A percentile compares a stretch with the other conserved stretches of the same genome.
Conservation (phyloP, 2,888 invertebrate genomes). For the Stenoptilia bipunctidactyla region DNA sequence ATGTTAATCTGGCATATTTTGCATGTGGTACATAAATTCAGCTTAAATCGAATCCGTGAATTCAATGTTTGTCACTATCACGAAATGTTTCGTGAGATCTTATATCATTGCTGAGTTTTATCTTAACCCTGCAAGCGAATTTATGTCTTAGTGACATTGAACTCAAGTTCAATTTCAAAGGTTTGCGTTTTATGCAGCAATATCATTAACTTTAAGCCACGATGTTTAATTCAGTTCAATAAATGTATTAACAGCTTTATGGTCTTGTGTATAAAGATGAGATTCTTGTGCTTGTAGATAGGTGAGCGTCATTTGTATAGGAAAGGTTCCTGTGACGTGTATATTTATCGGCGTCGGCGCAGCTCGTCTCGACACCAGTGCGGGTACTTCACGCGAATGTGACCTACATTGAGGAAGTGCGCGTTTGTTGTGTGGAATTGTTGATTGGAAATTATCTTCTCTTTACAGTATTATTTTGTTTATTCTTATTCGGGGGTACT, state of each 20-base stretch:
- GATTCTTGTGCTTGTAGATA: constrained; percentile 2
- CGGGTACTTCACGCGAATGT: constrained; percentile 56
- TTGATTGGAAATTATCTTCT: too few species aligned
- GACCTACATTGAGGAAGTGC: constrained; percentile 44
- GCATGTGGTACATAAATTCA: constrained; percentile 19
- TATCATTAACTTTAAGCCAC: too few species aligned
- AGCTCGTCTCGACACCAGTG: constrained; percentile 49
- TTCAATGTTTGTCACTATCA: constrained; percentile 35
- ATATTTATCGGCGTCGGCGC: constrained; percentile 55
- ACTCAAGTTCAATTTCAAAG: too few species aligned
- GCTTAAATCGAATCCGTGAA: constrained; percentile 28
- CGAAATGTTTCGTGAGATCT: constrained; percentile 31
- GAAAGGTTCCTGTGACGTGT: constrained; percentile 48
- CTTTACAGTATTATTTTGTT: too few species aligned
- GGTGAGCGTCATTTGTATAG: too few species aligned
- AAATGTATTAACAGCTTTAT: constrained; percentile 1
- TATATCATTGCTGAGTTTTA: constrained; percentile 21
- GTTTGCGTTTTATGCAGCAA: too few species aligned
- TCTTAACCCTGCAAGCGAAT: constrained; percentile 5
- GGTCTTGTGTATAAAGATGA: constrained; percentile 7
- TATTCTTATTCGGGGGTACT: too few species aligned
- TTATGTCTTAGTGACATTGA: background rate
- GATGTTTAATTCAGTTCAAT: too few species aligned
- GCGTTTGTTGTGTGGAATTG: too few species aligned
- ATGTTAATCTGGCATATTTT: constrained; percentile 3